Evolutionary conservation across 2,888 invertebrate genomes (phyloP).

Genomic region (Kuschelorhynchus macadamiae): DNA sequence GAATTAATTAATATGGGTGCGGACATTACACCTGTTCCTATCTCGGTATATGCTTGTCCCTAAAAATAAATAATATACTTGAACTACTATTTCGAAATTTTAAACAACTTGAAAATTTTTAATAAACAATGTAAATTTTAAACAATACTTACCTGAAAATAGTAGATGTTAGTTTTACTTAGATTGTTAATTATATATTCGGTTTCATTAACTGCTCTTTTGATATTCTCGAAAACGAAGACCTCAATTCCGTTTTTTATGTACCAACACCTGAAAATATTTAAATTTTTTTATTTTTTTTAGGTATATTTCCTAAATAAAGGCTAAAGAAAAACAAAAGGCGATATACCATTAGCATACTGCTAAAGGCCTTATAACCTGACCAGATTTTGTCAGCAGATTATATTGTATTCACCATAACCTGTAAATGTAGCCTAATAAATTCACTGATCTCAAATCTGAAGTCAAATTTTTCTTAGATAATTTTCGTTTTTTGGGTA

Average conservation of each 20-base stretch:
- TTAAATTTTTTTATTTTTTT: too few species aligned
- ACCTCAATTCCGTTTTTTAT: slow-evolving; percentile 67
- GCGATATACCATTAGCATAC: too few species aligned
- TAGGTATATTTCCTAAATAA: too few species aligned
- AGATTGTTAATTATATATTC: slow-evolving; percentile 75
- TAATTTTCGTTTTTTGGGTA: too few species aligned
- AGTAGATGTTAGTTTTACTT: slow-evolving; percentile 76
- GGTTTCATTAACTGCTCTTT: slow-evolving; percentile 70
- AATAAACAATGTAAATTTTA: slow-evolving; percentile 7
- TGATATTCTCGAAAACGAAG: slow-evolving; percentile 71
- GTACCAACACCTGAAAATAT: slow-evolving; percentile 76
- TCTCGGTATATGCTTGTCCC: slow-evolving; percentile 86
- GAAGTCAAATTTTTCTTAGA: too few species aligned
- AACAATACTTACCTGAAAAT: slow-evolving; percentile 74
- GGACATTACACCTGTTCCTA: slow-evolving; percentile 82
- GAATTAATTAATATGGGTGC: slow-evolving; percentile 77
- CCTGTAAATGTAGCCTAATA: too few species aligned
- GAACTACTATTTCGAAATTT: neutral
- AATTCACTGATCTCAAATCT: too few species aligned
- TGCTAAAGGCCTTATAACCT: too few species aligned
- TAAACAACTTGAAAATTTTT: neutral
- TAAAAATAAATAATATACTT: slow-evolving; percentile 62
- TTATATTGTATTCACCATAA: too few species aligned
- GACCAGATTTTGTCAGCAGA: too few species aligned
- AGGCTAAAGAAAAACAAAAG: too few species aligned